A percentile compares a stretch with the other conserved stretches of the same genome.
These are phyloP conservation scores for Danio jaintianensis DNA, from an alignment of 2,797 vertebrate species.

Conservation along the genomic window DNA sequence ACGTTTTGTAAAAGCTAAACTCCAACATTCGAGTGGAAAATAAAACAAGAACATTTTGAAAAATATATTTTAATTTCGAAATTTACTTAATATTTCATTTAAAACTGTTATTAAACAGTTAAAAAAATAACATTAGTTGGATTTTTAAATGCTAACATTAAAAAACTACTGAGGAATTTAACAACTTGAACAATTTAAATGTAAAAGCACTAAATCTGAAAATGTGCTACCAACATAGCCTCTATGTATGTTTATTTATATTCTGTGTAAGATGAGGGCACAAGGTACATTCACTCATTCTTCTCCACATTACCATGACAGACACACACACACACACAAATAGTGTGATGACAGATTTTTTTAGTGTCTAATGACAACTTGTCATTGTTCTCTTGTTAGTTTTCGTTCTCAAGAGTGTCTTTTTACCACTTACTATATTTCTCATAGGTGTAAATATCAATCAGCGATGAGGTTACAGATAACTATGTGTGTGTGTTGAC, in stretches of 20 bases:
- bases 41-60: too few relatives aligned
- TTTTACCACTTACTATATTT: conserved; percentile 12
- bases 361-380: conserved; percentile 55
- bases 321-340: conserved; percentile 43
- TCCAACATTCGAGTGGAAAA: too few relatives aligned
- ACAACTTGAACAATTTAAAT: too few relatives aligned
- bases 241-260: background rate
- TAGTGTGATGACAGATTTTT: conserved; percentile 57
- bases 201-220: background rate
- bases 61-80: too few relatives aligned
- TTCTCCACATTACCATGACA: conserved; percentile 27
- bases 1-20: background rate
- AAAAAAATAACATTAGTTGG: too few relatives aligned
- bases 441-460: conserved; percentile 13
- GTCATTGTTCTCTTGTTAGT: conserved; percentile 54
- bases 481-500: background rate
- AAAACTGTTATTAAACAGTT: background rate
- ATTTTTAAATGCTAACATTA: background rate
- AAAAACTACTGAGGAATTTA: too few relatives aligned
- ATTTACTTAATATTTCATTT: background rate
- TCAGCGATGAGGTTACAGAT: conserved; percentile 31
- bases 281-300: background rate
- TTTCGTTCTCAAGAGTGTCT: conserved; percentile 49
- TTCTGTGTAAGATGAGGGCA: background rate
- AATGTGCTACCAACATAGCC: background rate